Evolutionary conservation across 2,113 vertebrate species (phyloP), one percentile per base, ranked within the genome.

Genomic region (Nettapus auritus): DNA sequence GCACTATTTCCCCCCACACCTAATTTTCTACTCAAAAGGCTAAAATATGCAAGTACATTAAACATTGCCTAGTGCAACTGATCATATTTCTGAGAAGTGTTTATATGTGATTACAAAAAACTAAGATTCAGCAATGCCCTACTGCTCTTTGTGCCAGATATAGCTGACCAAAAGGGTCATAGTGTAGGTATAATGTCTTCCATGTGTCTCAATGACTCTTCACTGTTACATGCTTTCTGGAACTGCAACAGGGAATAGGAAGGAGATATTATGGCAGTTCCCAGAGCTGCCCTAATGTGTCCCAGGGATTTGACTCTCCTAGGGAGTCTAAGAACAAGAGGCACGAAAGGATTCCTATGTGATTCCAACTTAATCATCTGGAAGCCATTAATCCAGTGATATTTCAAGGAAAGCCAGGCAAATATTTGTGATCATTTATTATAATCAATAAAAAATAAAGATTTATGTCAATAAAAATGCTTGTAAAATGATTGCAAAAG

Each of bases 31-130:
- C 73, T 59, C 62, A 84, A 62, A 95, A 82, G 53, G 31, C 92
- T 93, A 84, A 96, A 94, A 94, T 92, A 91, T 84, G 80, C 83
- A 84, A 94, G 76, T 86, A 94, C 69, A 76, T 94, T 96, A 96
- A 91, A 90, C 90, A 86, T 79, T 50, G 56, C 69, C 69, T 48
- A 36, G 50, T 53, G 55, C 66, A 94, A 87, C 77, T 55, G 82
- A 86, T 93, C 93, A 22, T 81, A 75, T 75, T 95, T 88, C 95
- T 90, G 74, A 81, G 92, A 88, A 86, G 44, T 92, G 92, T 95
- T 96, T 96, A 92, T 84, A 96, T 9, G 29, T 82, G 86, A 96
- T 95, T 82, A 76, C 0, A 0, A 84, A 86, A 91, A 82, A 31
- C 1, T 14, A 89, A 89, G 86, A 86, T 84, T 96, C 88, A 90